Conservation (phyloP, 2,113 vertebrate genomes). For the Heterotis niloticus region DNA sequence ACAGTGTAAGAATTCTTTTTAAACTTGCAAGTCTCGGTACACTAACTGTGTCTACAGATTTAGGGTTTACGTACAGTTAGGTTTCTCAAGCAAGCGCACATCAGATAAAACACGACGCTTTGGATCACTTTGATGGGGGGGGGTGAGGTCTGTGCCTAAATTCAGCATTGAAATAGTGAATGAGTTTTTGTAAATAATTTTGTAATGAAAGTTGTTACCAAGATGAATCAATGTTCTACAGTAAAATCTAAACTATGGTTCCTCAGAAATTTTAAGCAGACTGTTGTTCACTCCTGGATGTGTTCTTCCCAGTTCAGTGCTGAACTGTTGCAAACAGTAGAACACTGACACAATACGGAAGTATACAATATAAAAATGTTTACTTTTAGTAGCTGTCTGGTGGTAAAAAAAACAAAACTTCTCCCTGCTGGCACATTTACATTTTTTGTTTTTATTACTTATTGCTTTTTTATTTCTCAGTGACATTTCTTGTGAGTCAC, state of each 20-base stretch:
- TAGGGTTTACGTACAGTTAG: too few species aligned
- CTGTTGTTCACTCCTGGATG: not conserved
- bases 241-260: conserved; percentile 11
- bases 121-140: conserved; percentile 8
- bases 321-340: too few species aligned
- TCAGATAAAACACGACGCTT: not conserved
- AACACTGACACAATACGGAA: too few species aligned
- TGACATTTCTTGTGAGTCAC: too few species aligned
- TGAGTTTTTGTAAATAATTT: conserved; percentile 28
- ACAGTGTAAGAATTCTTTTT: not conserved
- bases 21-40: not conserved
- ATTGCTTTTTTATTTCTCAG: too few species aligned
- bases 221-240: not conserved
- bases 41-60: not conserved
- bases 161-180: conserved; percentile 8
- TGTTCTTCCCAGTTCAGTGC: not conserved
- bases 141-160: conserved; percentile 11
- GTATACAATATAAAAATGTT: too few species aligned
- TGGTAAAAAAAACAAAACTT: too few species aligned
- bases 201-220: conserved; percentile 16
- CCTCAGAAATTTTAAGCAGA: not conserved
- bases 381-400: too few species aligned
- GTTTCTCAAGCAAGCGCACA: not conserved
- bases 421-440: too few species aligned
- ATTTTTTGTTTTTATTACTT: too few species aligned